These are phyloP conservation scores for Dicaeum eximium DNA, from an alignment of 2,113 vertebrate genomes.

Conservation along the genomic window DNA sequence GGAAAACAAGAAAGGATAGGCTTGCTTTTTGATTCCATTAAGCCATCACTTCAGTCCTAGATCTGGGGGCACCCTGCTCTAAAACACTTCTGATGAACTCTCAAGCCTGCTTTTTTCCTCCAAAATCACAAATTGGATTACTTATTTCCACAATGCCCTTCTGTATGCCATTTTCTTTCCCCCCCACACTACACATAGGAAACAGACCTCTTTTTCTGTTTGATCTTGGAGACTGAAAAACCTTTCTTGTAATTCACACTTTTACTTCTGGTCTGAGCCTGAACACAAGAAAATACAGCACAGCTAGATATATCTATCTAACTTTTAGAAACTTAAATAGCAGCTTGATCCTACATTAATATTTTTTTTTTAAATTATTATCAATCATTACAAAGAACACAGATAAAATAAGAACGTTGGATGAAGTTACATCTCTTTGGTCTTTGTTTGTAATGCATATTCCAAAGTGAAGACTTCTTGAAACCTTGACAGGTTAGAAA, in stretches of 20 bases:
- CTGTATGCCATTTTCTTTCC: background rate
- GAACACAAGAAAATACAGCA: background rate
- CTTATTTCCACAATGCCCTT: background rate
- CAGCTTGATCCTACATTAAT: background rate
- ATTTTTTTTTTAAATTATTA: no score
- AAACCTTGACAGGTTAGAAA: background rate
- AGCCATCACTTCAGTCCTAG: background rate
- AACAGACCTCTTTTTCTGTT: background rate
- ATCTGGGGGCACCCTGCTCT: background rate
- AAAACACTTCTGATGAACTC: background rate
- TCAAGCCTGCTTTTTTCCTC: background rate
- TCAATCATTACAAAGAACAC: background rate
- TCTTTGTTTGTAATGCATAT: background rate
- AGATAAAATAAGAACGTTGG: background rate
- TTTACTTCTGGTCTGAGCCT: background rate
- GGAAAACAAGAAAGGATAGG: background rate
- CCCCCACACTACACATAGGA: fast-evolving
- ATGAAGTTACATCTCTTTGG: background rate
- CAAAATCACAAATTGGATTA: background rate
- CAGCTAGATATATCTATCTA: background rate
- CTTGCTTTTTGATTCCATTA: background rate
- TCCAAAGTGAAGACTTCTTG: background rate
- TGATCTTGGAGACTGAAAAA: background rate
- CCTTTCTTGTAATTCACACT: background rate
- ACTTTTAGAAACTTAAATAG: background rate